Percentiles rank a stretch among this genome's conserved stretches.
Evolutionary conservation across 2,888 invertebrate genomes (phyloP).

Genomic region (Cetonia aurata): DNA sequence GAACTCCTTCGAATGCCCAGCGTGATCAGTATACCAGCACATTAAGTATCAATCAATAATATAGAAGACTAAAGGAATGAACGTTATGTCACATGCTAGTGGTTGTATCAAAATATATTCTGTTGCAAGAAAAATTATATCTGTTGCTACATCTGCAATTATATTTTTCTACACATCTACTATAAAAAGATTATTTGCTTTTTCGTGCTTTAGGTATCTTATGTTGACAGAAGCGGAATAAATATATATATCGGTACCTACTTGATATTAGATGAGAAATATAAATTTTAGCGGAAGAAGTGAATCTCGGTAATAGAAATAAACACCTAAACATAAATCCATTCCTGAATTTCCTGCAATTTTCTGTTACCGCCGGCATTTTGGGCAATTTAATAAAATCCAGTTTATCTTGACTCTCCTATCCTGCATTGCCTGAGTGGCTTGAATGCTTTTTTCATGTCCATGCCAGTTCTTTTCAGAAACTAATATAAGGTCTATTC

Average conservation of each 20-base stretch:
- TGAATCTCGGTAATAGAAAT: slow-evolving; percentile 21
- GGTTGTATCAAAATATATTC: too few relatives aligned
- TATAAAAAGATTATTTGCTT: too few relatives aligned
- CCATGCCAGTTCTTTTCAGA: slow-evolving; percentile 13
- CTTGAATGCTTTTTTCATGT: slow-evolving; percentile 13
- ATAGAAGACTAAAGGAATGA: background rate
- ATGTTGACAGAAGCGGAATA: too few relatives aligned
- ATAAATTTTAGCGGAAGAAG: background rate
- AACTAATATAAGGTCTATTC: slow-evolving; percentile 30
- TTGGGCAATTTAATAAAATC: slow-evolving; percentile 37
- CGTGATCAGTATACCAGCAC: background rate
- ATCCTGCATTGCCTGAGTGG: background rate
- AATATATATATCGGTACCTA: too few relatives aligned
- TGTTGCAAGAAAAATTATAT: too few relatives aligned
- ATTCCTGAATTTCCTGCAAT: slow-evolving; percentile 27
- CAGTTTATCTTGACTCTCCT: slow-evolving; percentile 31
- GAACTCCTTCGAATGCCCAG: slow-evolving; percentile 7
- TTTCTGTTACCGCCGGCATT: slow-evolving; percentile 25
- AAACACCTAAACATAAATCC: slow-evolving; percentile 22
- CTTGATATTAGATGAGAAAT: too few relatives aligned
- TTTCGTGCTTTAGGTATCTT: too few relatives aligned
- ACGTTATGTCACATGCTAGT: background rate
- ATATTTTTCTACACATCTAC: too few relatives aligned
- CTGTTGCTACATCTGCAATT: too few relatives aligned
- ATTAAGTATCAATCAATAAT: slow-evolving; percentile 21